phyloP scores from a whole-genome alignment of 2,797 vertebrate genomes.

The Smutsia gigantea region DNA sequence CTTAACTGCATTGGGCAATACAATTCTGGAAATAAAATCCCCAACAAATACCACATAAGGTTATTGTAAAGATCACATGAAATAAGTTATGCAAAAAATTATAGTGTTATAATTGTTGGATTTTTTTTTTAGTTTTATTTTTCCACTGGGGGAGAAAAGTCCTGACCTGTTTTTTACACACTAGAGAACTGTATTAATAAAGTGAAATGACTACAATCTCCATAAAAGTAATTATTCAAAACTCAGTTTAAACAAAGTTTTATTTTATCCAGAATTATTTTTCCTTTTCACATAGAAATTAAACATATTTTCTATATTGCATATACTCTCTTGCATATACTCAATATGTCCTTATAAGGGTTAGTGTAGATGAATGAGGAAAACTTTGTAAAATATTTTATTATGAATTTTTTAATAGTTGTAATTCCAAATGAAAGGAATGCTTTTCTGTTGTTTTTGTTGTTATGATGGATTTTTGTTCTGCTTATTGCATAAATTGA shows the following conservation, averaged over 20 bases:
- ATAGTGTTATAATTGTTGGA: background rate
- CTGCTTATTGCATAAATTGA: background rate
- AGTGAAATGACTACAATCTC: background rate
- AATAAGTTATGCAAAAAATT: background rate
- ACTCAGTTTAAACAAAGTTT: background rate
- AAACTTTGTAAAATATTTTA: conserved; percentile 3
- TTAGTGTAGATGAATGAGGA: background rate
- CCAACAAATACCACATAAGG: background rate
- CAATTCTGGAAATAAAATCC: background rate
- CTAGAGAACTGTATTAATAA: background rate
- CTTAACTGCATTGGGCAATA: background rate
- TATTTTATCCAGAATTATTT: background rate
- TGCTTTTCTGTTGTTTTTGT: background rate
- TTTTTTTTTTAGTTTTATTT: background rate
- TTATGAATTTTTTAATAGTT: background rate
- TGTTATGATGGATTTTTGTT: background rate
- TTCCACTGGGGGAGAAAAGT: background rate
- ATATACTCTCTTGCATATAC: background rate
- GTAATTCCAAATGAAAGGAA: background rate
- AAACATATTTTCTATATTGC: background rate
- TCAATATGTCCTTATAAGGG: background rate
- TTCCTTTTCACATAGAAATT: background rate
- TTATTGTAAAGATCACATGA: background rate
- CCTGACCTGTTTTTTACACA: background rate
- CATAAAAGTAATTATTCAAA: background rate